Base-by-base conservation (phyloP, 2,888 invertebrate genomes). In the Eumerus sabulonum region DNA sequence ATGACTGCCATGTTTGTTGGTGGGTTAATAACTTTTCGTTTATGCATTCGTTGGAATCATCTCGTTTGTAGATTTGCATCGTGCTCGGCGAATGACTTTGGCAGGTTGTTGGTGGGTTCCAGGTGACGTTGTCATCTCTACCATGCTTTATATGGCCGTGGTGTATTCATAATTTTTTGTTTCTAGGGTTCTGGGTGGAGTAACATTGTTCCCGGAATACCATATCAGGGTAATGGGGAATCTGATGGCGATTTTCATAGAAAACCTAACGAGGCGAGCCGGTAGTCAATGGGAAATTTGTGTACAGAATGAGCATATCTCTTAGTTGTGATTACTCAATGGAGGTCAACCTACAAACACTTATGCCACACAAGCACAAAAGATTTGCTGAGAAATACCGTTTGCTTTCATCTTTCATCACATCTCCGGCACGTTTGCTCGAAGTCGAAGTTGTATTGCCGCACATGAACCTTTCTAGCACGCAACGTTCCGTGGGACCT, bases 91-190 rank as follows among this genome's bases (percentile, higher is more conserved):
- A 62, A 60, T 67, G 66, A 67, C 62, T 67, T 72, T 56, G 64
- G 72, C 60, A 47, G 47, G 19, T 45, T 72, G 44, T 38, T 40
- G 45, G n/a, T 16, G 35, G 27, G 14, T 48, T 7, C 35, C 12
- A 27, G 27, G n/a, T 70, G 70, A 67, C 67, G 63, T 16, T 47
- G 62, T 67, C 76, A 77, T 67, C 76, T 67, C 47, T 67, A 53
- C 36, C 27, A 14, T 45, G 63, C 77, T 63, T 44, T 73, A 48
- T 73, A 77, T 63, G 62, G 71, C 18, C 9, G 0, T 17, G 40
- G 42, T 17, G 67, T 14, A 51, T 19, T 57, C 45, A 57, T 67
- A 72, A 71, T 44, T 44, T 36, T 36, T 45, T 67, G 48, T 27
- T 4, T 40, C 12, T 40, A 40, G 11, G n/a, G 40, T 5, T n/a